Conservation (phyloP, 1,140 invertebrate genomes). For the Pogonomyrmex barbatus region DNA sequence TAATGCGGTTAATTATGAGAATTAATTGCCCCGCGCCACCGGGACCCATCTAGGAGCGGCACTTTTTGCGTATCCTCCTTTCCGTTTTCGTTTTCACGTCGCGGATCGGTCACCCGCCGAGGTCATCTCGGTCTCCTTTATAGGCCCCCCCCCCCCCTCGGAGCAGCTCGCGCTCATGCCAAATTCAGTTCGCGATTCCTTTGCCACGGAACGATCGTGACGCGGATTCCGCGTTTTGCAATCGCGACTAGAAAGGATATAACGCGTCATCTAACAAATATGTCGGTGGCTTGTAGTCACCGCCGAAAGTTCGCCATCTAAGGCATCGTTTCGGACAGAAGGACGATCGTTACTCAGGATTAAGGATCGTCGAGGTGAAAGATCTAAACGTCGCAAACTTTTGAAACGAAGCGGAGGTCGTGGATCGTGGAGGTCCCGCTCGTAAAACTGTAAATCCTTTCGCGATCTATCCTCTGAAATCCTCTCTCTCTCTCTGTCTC, state of each 20-base stretch:
- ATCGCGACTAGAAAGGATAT: slow-evolving; percentile 8
- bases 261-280: slow-evolving; percentile 34
- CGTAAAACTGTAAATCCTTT: slow-evolving; percentile 1
- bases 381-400: slow-evolving; percentile 3
- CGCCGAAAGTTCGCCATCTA: slow-evolving; percentile 18
- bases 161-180: background rate
- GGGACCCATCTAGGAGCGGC: background rate
- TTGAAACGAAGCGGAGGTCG: background rate
- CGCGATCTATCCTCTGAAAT: background rate
- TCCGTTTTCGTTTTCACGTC: background rate
- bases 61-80: background rate
- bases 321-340: slow-evolving; percentile 36
- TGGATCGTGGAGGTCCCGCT: background rate
- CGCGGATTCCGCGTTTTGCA: background rate
- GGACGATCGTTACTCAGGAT: slow-evolving; percentile 74
- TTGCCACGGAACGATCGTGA: background rate
- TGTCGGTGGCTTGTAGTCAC: background rate
- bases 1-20: slow-evolving; percentile 11
- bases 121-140: no score
- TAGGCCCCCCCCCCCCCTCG: background rate
- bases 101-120: background rate
- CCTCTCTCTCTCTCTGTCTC: background rate
- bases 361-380: slow-evolving; percentile 57
- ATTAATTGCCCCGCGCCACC: background rate
- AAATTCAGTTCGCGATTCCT: background rate